Evolutionary conservation across 2,888 invertebrate genomes (phyloP), one percentile per base, ranked within the genome.

Genomic region (Habroteleia sp.): DNA sequence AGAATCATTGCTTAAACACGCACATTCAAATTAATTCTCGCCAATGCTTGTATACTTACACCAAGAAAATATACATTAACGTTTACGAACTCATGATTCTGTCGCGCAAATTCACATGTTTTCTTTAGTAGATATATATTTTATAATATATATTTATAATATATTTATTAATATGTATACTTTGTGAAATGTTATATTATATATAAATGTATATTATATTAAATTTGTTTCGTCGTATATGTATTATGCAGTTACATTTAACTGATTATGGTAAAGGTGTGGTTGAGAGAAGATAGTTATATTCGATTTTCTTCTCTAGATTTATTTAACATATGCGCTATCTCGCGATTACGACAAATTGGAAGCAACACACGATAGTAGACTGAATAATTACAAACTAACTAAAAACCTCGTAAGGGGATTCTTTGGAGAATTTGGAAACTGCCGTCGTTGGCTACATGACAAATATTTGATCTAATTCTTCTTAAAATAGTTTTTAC

Each of bases 361-460:
- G 83, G 79, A 86, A 87, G 86, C 86, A 83, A 83, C 84, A 86
- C 87, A 86, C 84, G 80, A 82, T 77, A 82, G 78, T 79, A 81
- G 80, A 78, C 75, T 83, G 77, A 78, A 77, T 77, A 82, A 77
- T 79, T 83, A 79, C 79, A 83, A 60, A 83, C 84, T 84, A 85
- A 77, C 78, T 83, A 80, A 82, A 72, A 80, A 81, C 79, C 78
- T 80, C 77, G 77, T 78, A 80, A 76, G 77, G 75, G 76, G 75
- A 83, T 77, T 86, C 83, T 87, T 86, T 86, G 85, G 85, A 84
- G 86, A 84, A 84, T 84, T 85, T 77, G 78, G 82, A 82, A 68
- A 68, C 33, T 41, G 41, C 69, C 74, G 78, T 78, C 63, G 72
- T 68, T 77, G 68, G 73, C 76, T 68, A 60, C 56, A 56, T 37